phyloP scores from a whole-genome alignment of 2,797 vertebrate genomes.

The Avahi laniger region DNA sequence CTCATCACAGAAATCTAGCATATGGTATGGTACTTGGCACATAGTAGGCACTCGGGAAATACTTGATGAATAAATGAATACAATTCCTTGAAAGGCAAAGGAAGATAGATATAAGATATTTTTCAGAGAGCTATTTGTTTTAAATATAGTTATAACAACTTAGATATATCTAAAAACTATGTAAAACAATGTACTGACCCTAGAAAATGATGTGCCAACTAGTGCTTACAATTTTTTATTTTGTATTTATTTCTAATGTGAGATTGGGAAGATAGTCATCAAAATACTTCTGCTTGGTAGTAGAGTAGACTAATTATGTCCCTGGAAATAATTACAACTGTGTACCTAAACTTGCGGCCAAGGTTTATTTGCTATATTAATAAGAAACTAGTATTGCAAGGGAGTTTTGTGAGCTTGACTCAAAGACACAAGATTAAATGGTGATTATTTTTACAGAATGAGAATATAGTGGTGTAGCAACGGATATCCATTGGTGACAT shows the following conservation, averaged over 20 bases:
- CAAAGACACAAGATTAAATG: background rate
- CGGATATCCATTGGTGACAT: background rate
- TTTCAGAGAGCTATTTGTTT: background rate
- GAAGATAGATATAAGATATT: background rate
- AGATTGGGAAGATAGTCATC: background rate
- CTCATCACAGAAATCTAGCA: background rate
- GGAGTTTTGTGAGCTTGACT: background rate
- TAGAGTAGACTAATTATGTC: constrained; percentile 13
- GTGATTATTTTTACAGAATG: background rate
- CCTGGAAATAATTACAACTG: background rate
- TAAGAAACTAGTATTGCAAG: background rate
- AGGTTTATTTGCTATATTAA: background rate
- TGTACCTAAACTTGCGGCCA: background rate
- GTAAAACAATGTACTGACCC: background rate
- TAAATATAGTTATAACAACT: background rate
- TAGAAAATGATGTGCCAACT: background rate
- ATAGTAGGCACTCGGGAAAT: background rate
- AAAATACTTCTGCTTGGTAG: background rate
- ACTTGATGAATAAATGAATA: constrained; percentile 4
- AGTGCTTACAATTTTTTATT: background rate
- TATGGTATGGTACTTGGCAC: background rate
- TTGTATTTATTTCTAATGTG: constrained; percentile 27
- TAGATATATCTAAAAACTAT: constrained; percentile 21
- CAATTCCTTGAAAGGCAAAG: background rate
- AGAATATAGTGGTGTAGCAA: background rate